These are phyloP conservation scores for Ceriagrion tenellum DNA, from an alignment of 2,888 invertebrate species.

Conservation along the genomic window DNA sequence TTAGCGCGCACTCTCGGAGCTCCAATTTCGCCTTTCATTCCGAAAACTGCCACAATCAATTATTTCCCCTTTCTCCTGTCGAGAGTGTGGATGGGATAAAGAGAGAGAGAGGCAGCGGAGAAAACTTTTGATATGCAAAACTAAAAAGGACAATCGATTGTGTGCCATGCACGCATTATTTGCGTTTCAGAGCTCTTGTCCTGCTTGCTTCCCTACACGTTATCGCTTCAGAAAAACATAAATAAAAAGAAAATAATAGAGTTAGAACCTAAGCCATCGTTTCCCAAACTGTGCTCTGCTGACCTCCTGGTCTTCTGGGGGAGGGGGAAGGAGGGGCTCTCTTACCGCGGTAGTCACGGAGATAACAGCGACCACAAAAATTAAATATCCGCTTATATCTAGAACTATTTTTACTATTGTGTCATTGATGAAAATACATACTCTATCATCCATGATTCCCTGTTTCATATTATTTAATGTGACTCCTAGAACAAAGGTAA, in stretches of 20 bases:
- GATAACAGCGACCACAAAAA: too few species aligned
- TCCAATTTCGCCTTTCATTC: not conserved
- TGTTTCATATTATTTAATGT: too few species aligned
- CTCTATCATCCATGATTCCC: too few species aligned
- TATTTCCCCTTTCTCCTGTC: conserved; percentile 6
- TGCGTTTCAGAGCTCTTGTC: not conserved
- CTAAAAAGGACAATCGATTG: not conserved
- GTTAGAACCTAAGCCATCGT: too few species aligned
- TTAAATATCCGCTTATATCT: too few species aligned
- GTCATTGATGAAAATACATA: too few species aligned
- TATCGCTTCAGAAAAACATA: not conserved
- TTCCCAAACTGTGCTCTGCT: too few species aligned
- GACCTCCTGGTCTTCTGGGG: too few species aligned
- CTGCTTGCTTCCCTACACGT: not conserved
- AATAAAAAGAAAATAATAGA: not conserved
- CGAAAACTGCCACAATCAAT: not conserved
- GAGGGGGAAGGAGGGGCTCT: too few species aligned
- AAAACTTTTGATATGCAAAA: not conserved
- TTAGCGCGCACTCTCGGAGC: not conserved
- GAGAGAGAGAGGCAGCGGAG: not conserved
- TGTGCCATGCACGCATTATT: not conserved
- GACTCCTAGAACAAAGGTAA: too few species aligned
- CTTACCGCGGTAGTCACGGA: too few species aligned
- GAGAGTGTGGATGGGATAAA: not conserved
- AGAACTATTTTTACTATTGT: too few species aligned